phyloP scores from a whole-genome alignment of 2,888 invertebrate species.

The Trachelus tabidus region DNA sequence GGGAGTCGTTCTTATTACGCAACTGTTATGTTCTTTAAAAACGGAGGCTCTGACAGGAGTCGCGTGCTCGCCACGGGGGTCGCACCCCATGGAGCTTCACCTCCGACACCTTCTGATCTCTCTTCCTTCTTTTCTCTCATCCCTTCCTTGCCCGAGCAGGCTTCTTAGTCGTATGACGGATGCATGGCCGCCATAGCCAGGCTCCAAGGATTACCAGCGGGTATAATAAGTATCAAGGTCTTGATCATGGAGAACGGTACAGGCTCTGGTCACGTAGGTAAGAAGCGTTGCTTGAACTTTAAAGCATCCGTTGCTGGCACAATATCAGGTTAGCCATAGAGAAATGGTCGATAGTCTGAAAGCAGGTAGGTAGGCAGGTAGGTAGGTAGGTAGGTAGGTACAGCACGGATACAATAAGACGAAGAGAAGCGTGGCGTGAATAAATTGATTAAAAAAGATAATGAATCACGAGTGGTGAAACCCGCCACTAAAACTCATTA shows the following conservation, averaged over 20 bases:
- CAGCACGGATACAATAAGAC: neutral
- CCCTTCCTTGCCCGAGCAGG: conserved; percentile 3
- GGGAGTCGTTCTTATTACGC: neutral
- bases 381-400: neutral
- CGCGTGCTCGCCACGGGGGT: conserved; percentile 63
- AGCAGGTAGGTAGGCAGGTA: neutral
- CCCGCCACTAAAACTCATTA: conserved; percentile 57
- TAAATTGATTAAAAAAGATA: conserved; percentile 61
- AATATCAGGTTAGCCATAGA: neutral
- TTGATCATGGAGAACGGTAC: neutral
- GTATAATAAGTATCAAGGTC: neutral
- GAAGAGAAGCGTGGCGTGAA: conserved; percentile 36
- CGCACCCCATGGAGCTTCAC: conserved; percentile 61
- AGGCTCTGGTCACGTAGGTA: neutral
- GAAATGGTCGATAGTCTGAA: neutral
- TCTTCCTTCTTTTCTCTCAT: conserved; percentile 18
- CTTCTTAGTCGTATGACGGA: conserved; percentile 27
- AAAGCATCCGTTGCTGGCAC: neutral
- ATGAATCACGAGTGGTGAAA: conserved; percentile 43
- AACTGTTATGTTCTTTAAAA: conserved; percentile 43
- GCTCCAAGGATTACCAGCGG: neutral
- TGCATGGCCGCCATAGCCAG: conserved; percentile 17
- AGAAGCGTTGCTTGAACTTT: neutral
- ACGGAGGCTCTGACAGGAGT: conserved; percentile 65
- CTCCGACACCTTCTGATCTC: conserved; percentile 53